phyloP scores from a whole-genome alignment of 1,140 invertebrate genomes.

The Bactericera cockerelli region DNA sequence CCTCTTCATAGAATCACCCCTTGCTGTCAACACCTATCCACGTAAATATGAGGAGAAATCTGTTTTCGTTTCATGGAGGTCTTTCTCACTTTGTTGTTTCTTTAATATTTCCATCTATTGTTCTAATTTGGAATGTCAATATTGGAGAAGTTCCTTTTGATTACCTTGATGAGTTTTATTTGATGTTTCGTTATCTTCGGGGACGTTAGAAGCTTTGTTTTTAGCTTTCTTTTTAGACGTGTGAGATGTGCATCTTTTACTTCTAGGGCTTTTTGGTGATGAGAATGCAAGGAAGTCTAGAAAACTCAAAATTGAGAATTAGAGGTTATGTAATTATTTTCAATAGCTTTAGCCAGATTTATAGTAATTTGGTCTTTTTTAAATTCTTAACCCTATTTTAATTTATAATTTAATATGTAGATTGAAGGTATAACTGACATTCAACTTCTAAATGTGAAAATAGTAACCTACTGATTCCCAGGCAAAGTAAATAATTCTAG shows the following conservation, averaged over 20 bases:
- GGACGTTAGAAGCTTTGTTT: neutral
- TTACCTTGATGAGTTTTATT: neutral
- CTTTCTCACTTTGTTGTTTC: neutral
- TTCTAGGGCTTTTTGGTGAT: neutral
- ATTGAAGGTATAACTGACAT: no score
- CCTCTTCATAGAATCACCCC: no score
- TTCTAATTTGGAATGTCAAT: constrained; percentile 6
- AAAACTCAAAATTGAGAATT: neutral
- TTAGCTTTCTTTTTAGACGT: no score
- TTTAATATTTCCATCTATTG: constrained; percentile 1
- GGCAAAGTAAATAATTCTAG: no score
- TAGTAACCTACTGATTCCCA: no score
- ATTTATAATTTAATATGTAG: no score
- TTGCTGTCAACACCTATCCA: no score
- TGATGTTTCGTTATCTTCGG: neutral
- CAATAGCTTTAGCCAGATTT: neutral
- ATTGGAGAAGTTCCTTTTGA: constrained; percentile 2
- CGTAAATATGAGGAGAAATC: no score
- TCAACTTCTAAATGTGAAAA: no score
- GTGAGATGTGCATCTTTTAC: no score
- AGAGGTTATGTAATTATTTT: neutral
- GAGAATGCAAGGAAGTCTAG: neutral
- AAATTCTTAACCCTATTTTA: no score
- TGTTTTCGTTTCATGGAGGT: constrained; percentile 3
- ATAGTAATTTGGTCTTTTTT: no score